Percentiles rank a stretch among this genome's conserved stretches.
phyloP scores from a whole-genome alignment of 2,888 invertebrate species.

The Noctua janthe region DNA sequence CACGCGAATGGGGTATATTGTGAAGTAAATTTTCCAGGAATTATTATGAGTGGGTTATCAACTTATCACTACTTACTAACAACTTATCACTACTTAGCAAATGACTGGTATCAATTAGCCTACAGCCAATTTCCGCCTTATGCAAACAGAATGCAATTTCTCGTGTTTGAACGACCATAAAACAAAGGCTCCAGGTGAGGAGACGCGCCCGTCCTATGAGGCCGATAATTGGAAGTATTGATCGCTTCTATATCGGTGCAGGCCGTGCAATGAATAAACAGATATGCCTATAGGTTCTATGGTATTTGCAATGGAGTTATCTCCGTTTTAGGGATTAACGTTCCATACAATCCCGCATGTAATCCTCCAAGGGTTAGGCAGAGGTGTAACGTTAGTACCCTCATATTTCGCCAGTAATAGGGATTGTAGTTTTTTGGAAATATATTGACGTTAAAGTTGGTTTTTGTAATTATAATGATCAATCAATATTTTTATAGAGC shows the following conservation, averaged over 20 bases:
- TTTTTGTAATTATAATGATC: not conserved
- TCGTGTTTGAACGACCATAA: conserved; percentile 4
- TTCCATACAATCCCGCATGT: not conserved
- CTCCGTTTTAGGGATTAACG: not conserved
- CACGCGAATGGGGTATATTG: not conserved
- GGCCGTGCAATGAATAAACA: conserved; percentile 7
- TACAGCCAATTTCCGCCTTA: conserved; percentile 14
- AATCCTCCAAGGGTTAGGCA: not conserved
- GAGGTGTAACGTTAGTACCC: not conserved
- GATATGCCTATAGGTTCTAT: not conserved
- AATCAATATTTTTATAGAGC: not conserved
- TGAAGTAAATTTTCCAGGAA: not conserved
- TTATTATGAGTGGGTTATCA: not conserved
- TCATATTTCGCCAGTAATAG: not conserved
- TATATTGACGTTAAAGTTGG: not conserved
- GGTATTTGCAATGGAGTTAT: not conserved
- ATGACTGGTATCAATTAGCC: not conserved
- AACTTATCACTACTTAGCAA: too few relatives aligned
- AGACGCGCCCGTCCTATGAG: conserved; percentile 15
- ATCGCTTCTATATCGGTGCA: conserved; percentile 34
- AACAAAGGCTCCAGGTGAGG: conserved; percentile 6
- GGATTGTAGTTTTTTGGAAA: not conserved
- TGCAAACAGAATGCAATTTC: conserved; percentile 28
- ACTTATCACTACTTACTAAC: too few relatives aligned
- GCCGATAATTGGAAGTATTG: conserved; percentile 36